Percentiles rank a stretch among this genome's conserved stretches.
These are phyloP conservation scores for Microcebus tavaratra DNA, from an alignment of 2,113 vertebrate species.

Conservation along the genomic window DNA sequence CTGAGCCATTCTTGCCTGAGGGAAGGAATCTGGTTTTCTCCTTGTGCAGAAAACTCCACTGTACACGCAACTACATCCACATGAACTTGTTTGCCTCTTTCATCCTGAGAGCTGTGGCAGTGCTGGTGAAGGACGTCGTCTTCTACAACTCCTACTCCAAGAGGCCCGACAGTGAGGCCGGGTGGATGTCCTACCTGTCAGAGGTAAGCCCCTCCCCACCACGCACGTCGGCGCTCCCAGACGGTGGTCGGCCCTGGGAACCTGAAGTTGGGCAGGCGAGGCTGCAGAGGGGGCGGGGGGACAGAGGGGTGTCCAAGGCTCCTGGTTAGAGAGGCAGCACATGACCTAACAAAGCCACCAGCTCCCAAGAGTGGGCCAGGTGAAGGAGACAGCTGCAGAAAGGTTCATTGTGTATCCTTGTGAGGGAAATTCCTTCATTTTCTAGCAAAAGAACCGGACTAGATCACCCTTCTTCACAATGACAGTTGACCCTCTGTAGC, in stretches of 20 bases:
- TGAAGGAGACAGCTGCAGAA: background rate
- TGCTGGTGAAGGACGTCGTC: slow-evolving; percentile 91
- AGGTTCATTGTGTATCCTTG: background rate
- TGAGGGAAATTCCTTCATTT: background rate
- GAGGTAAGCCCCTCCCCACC: slow-evolving; percentile 79
- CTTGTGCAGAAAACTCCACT: slow-evolving; percentile 94
- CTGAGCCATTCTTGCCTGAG: background rate
- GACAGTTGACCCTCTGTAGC: background rate
- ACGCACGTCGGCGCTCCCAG: background rate
- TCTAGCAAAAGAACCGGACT: background rate
- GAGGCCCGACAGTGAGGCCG: slow-evolving; percentile 87
- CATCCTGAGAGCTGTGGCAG: slow-evolving; percentile 89
- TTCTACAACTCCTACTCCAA: slow-evolving; percentile 86
- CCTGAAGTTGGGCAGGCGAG: rapidly evolving
- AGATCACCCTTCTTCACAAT: background rate
- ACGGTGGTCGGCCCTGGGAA: background rate
- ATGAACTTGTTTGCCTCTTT: slow-evolving; percentile 98
- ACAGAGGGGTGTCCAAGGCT: background rate
- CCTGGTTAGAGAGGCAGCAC: background rate
- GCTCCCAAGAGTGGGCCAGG: background rate
- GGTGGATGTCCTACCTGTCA: slow-evolving; percentile 90
- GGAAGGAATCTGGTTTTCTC: background rate
- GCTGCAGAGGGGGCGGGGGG: background rate
- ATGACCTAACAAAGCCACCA: background rate
- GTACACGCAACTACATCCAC: slow-evolving; percentile 98